These are phyloP conservation scores for Perithous albicinctus DNA, from an alignment of 2,888 invertebrate genomes.

Conservation along the genomic window DNA sequence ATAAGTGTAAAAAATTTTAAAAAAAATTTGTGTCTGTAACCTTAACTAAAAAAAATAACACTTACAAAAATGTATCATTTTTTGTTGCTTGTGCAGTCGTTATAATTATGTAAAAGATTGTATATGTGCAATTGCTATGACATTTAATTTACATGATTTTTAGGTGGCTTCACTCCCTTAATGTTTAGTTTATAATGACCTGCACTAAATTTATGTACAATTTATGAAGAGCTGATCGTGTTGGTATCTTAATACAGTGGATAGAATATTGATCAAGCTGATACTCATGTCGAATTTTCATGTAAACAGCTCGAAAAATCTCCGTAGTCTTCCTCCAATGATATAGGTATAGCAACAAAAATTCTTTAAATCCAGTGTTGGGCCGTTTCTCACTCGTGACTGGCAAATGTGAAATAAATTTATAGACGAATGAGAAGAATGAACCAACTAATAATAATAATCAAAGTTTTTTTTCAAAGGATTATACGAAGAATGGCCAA, in stretches of 20 bases:
- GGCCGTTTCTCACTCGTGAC: background rate
- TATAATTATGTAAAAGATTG: no score
- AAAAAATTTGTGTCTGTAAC: no score
- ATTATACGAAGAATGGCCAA: background rate
- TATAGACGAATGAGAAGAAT: constrained; percentile 17
- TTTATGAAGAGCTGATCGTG: no score
- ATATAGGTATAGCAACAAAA: constrained; percentile 30
- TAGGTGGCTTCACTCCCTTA: no score
- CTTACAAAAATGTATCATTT: no score
- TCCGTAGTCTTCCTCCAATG: constrained; percentile 3
- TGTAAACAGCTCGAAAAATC: constrained; percentile 10
- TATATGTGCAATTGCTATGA: no score
- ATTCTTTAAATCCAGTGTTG: constrained; percentile 37
- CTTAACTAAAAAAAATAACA: no score
- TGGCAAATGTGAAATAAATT: constrained; percentile 6
- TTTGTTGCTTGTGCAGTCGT: no score
- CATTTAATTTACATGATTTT: no score
- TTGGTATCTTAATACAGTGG: background rate
- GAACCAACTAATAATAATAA: background rate
- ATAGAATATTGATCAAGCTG: background rate
- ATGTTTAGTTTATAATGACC: no score
- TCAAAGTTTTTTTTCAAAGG: background rate
- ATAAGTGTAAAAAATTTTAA: no score
- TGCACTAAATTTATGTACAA: no score
- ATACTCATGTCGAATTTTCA: background rate